These are phyloP conservation scores for Schizopygopsis malacanthus DNA, from an alignment of 2,797 vertebrate genomes.

Conservation along the genomic window DNA sequence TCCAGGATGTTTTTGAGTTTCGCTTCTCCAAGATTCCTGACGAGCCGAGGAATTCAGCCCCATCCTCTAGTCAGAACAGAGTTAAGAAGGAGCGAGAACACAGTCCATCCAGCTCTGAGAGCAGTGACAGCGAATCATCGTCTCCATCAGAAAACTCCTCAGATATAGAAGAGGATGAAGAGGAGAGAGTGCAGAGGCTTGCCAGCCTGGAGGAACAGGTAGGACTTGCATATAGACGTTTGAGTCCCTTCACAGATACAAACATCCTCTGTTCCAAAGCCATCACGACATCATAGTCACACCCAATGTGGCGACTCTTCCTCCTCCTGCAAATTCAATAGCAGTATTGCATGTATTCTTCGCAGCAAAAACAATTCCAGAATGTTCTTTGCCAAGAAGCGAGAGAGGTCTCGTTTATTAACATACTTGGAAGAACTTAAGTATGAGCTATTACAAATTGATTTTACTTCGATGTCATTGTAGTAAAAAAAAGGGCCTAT, in stretches of 20 bases:
- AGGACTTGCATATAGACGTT: not conserved
- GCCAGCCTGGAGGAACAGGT: slow-evolving; percentile 85
- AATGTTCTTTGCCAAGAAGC: not conserved
- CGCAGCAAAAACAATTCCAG: not conserved
- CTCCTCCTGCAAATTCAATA: not conserved
- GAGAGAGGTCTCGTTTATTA: not conserved
- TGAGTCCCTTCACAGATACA: not conserved
- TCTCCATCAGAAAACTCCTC: slow-evolving; percentile 77
- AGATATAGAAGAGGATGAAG: slow-evolving; percentile 70
- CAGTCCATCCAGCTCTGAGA: slow-evolving; percentile 71
- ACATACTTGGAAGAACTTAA: too few species aligned
- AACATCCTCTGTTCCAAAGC: not conserved
- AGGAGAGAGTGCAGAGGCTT: slow-evolving; percentile 73
- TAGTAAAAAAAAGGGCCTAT: too few species aligned
- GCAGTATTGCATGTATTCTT: not conserved
- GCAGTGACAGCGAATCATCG: slow-evolving; percentile 72
- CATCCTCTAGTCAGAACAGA: slow-evolving; percentile 57
- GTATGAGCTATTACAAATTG: too few species aligned
- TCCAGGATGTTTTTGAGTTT: slow-evolving; percentile 92
- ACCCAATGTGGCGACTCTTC: not conserved
- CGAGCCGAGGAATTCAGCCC: slow-evolving; percentile 64
- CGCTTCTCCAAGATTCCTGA: slow-evolving; percentile 85
- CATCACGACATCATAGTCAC: not conserved
- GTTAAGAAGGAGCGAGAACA: slow-evolving; percentile 61
- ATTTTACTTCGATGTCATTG: too few species aligned